A percentile compares a stretch with the other conserved stretches of the same genome.
Evolutionary conservation across 2,888 invertebrate species (phyloP).

Genomic region (Calliopum simillimum): DNA sequence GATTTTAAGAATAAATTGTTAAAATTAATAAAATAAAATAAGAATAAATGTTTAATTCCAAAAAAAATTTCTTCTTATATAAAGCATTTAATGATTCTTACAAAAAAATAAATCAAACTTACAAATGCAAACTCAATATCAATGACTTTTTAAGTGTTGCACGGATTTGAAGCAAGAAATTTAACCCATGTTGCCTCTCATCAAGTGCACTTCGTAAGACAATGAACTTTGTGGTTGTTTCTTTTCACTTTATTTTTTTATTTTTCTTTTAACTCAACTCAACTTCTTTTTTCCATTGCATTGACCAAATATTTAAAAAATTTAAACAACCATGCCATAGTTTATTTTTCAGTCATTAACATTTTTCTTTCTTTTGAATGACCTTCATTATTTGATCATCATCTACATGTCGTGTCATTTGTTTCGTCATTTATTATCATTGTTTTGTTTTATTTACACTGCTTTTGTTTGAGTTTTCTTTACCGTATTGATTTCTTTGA

Average conservation of each 20-base stretch:
- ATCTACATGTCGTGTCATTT: slow-evolving; percentile 39
- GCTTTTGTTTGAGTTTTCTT: slow-evolving; percentile 12
- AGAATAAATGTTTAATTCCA: no score
- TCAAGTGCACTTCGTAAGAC: no score
- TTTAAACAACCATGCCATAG: neutral
- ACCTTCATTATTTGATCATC: slow-evolving; percentile 56
- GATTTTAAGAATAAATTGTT: no score
- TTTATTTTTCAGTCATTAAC: slow-evolving; percentile 4
- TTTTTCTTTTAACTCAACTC: neutral
- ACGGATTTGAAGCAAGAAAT: no score
- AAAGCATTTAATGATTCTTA: no score
- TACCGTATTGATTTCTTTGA: slow-evolving; percentile 14
- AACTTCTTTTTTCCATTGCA: neutral
- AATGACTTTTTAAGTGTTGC: no score
- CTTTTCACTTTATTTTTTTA: no score
- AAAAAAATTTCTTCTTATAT: no score
- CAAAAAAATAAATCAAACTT: no score
- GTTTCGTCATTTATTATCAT: slow-evolving; percentile 34
- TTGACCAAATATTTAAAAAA: neutral
- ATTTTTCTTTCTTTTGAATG: slow-evolving; percentile 40
- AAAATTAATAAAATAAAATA: no score
- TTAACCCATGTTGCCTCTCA: no score
- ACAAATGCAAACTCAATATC: no score
- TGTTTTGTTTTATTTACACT: slow-evolving; percentile 19
- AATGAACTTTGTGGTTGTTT: neutral